Base-by-base conservation (phyloP, 1,140 invertebrate genomes). In the Galleria mellonella region DNA sequence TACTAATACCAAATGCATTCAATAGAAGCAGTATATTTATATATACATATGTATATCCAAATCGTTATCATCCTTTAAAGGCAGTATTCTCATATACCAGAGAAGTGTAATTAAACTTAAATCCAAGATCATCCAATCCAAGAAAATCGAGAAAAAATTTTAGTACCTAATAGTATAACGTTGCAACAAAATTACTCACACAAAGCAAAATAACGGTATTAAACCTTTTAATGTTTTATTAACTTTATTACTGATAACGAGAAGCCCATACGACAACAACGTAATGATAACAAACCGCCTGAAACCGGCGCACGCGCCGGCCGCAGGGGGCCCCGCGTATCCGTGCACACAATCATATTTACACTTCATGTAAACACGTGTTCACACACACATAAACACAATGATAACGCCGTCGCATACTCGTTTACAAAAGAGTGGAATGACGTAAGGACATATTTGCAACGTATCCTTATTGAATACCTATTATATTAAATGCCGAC, bases 281-380 rank as follows among this genome's bases (percentile, higher is more conserved):
- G 36, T 29, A 17, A 37, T 58, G 78, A 79, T 79, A 83, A 79
- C 57, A 15, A 49, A 72, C 78, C 66, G 66, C 66, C 38, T 62
- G 10, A 28, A 72, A 78, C 74, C 61, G 55, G 55, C 51, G 62
- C 55, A 38, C 59, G 62, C 51, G 60, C 43, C 72, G 69, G 55
- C 68, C 75, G 72, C 72, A 72, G 75, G 75, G 73, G 75, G 75
- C 78, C 78, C 62, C 30, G 10, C 42, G 42, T 40, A 42, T 28
- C 30, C 48, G 31, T 44, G 35, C 57, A 60, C 64, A 32, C 61
- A 54, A 61, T 35, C 48, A 55, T 35, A 40, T 23, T n/a, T 47
- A 38, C 32, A 39, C 43, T 38, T 43, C 39, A 7, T n/a, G 29
- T 30, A 40, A 41, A 40, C 52, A 49, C 54, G 9, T 47, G 57